Base-by-base conservation (phyloP, 1,140 invertebrate species). In the Drosophila azteca region DNA sequence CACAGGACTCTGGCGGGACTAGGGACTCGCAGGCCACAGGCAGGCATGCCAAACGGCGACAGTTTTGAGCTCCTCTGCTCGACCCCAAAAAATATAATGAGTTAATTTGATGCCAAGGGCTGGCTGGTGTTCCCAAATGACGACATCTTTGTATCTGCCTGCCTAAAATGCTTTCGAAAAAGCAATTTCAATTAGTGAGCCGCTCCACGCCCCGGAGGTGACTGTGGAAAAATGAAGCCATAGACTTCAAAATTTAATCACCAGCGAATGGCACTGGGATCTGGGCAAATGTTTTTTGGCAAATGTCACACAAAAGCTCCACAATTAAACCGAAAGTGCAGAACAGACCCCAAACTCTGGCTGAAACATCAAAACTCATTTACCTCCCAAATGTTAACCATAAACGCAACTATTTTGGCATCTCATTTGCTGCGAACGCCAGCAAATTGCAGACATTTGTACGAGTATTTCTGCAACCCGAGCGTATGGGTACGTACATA, bases 361-460 rank as follows among this genome's bases (percentile, higher is more conserved):
- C 64, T 49, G 45, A 70, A 70, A 69, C 67, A 69, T 49, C 66
- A 69, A 75, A 87, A 81, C 78, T 79, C 82, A 88, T 88, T 87
- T 87, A 85, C 74, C 82, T 82, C 68, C 65, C 74, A 85, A 64
- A 78, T 76, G 76, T 59, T 81, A 82, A 71, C 62, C 83, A 87
- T 87, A 88, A 88, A 87, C 66, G 78, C 78, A 82, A 88, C 79
- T 88, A 88, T 87, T 87, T 87, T 88, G 83, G 83, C 75, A 79
- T 71, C 73, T 77, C 82, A 75, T 87, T 85, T 85, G 59, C 58
- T 22, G 29, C 35, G 35, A 39, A 39, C 24, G 29, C 11, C 64
- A 74, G 45, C 35, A 66, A 78, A 78, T 71, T 59, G 72, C 74
- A 59, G 50, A 54, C 55, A 48, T 71, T 79, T 75, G 54, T 59